Evolutionary conservation across 2,113 vertebrate genomes (phyloP).

Genomic region (Hypocryptadius cinnamomeus): DNA sequence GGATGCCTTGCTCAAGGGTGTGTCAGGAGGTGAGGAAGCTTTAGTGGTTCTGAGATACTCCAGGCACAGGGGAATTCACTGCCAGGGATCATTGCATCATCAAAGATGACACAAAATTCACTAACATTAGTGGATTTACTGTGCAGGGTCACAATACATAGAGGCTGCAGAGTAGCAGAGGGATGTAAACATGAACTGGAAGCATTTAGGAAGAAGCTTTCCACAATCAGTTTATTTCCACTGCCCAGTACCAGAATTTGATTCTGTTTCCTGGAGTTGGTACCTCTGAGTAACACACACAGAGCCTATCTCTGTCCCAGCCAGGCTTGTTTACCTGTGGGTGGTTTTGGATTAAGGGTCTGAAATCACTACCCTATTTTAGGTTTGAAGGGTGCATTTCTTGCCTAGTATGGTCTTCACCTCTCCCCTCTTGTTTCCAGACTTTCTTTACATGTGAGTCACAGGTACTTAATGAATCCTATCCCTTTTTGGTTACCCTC

Average conservation of each 20-base stretch:
- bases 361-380: neutral
- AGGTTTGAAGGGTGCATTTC: neutral
- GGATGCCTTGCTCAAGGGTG: neutral
- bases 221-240: neutral
- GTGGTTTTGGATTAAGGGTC: neutral
- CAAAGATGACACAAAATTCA: neutral
- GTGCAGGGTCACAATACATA: neutral
- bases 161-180: neutral
- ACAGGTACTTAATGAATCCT: neutral
- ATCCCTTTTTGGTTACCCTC: neutral
- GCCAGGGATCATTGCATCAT: neutral
- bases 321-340: neutral
- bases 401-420: neutral
- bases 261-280: neutral
- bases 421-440: neutral
- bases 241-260: neutral
- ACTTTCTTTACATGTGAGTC: neutral
- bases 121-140: neutral
- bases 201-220: neutral
- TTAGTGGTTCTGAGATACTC: neutral
- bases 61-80: neutral
- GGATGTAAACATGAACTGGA: neutral
- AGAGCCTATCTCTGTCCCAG: neutral
- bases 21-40: constrained; percentile 37
- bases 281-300: neutral